Conservation (phyloP, 2,113 vertebrate species). For the Eurystomus gularis region DNA sequence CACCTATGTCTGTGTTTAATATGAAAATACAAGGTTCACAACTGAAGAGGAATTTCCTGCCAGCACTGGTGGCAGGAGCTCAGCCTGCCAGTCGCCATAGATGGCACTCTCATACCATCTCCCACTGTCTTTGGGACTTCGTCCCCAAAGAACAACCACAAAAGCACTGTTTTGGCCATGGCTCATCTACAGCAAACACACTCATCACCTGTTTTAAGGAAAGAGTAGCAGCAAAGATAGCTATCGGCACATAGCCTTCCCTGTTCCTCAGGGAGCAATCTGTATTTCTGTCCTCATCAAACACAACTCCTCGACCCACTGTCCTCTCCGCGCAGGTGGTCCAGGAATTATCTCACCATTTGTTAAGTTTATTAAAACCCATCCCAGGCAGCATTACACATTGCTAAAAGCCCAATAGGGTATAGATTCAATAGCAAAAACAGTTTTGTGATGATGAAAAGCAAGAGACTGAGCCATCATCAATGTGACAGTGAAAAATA, state of each 20-base stretch:
- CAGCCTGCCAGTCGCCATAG: background rate
- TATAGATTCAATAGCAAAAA: background rate
- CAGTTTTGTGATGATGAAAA: background rate
- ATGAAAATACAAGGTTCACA: background rate
- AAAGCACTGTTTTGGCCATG: background rate
- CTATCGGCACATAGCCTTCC: background rate
- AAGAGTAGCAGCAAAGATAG: background rate
- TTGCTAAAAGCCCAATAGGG: background rate
- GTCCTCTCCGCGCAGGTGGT: background rate
- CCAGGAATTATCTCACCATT: background rate
- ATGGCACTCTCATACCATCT: slow-evolving; percentile 16
- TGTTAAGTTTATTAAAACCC: background rate
- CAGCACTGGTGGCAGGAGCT: background rate
- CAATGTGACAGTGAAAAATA: background rate
- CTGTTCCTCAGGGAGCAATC: background rate
- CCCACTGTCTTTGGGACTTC: background rate
- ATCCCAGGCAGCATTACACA: background rate
- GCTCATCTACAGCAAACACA: background rate
- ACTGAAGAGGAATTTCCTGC: background rate
- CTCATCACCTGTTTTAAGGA: background rate
- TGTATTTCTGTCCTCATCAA: background rate
- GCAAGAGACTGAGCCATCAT: background rate
- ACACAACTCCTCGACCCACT: background rate
- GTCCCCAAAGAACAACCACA: background rate
- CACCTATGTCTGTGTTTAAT: background rate